Percentiles rank a stretch among this genome's conserved stretches.
Evolutionary conservation across 2,888 invertebrate species (phyloP).

Genomic region (Phasia obesa): DNA sequence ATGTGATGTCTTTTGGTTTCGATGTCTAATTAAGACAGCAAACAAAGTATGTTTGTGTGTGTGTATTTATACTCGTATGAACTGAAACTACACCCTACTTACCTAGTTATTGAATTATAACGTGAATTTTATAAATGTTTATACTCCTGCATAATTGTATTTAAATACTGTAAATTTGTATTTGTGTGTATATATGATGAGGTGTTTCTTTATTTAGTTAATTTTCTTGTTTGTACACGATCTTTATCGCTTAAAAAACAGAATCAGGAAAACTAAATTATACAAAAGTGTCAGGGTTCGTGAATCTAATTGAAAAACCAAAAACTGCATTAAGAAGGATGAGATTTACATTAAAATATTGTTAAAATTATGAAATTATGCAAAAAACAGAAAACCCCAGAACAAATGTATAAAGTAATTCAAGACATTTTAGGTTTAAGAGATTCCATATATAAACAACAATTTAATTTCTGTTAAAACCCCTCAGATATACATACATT

Average conservation of each 20-base stretch:
- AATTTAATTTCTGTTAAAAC: no score
- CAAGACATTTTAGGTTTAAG: no score
- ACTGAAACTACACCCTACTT: not conserved
- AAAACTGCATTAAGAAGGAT: no score
- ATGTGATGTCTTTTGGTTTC: slow-evolving; percentile 27
- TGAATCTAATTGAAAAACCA: slow-evolving; percentile 60
- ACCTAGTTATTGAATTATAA: slow-evolving; percentile 14
- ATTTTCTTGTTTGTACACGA: slow-evolving; percentile 53
- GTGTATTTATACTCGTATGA: not conserved
- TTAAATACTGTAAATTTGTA: not conserved
- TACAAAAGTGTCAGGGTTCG: slow-evolving; percentile 39
- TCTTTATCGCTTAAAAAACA: slow-evolving; percentile 56
- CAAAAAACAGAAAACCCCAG: no score
- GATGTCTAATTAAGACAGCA: slow-evolving; percentile 63
- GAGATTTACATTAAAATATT: no score
- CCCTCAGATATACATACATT: no score
- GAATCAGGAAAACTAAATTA: slow-evolving; percentile 41
- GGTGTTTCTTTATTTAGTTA: slow-evolving; percentile 39
- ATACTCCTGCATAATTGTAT: slow-evolving; percentile 29
- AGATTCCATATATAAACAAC: no score
- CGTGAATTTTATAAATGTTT: slow-evolving; percentile 15
- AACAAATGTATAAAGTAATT: no score
- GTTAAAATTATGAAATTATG: no score
- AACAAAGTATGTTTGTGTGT: not conserved
- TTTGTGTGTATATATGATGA: not conserved